Percentiles rank a stretch among this genome's conserved stretches.
phyloP scores from a whole-genome alignment of 23 tunicate species.

The Phallusia fumigata region DNA sequence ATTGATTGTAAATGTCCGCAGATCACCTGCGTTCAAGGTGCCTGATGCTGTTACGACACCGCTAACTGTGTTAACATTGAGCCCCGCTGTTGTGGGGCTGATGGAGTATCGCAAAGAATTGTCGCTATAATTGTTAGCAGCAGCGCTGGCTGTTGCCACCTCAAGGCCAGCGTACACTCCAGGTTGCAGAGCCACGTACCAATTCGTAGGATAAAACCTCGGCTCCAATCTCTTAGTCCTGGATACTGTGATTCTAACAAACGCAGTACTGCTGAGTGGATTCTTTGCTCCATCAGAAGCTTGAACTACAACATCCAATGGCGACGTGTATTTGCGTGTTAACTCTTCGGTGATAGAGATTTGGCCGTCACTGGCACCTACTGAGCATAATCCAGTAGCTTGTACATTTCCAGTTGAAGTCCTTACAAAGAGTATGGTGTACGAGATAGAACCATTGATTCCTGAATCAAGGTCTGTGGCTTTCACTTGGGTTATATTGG shows the following conservation, averaged over 20 bases:
- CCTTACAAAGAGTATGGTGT: constrained; percentile 17
- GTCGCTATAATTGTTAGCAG: not conserved
- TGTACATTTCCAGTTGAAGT: not conserved
- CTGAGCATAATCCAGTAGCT: not conserved
- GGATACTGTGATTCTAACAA: constrained; percentile 14
- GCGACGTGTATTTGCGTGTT: not conserved
- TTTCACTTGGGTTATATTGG: constrained; percentile 4
- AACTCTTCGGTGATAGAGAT: not conserved
- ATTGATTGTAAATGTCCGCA: not conserved
- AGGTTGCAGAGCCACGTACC: constrained; percentile 20
- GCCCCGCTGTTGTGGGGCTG: constrained; percentile 16
- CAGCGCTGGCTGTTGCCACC: constrained; percentile 21
- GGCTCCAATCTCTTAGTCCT: constrained; percentile 7
- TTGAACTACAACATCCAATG: constrained; percentile 9
- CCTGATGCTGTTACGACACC: constrained; percentile 19
- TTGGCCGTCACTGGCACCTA: constrained; percentile 1
- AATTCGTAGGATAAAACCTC: constrained; percentile 40
- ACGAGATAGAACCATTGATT: constrained; percentile 29
- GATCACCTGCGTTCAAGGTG: not conserved
- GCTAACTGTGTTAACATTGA: constrained; percentile 34
- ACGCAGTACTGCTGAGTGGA: constrained; percentile 19
- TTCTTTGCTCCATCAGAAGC: constrained; percentile 47
- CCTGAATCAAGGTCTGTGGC: constrained; percentile 66
- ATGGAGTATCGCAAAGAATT: constrained; percentile 15
- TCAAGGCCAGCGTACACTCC: not conserved